Evolutionary conservation across 2,113 vertebrate genomes (phyloP).

Genomic region (Motacilla alba): DNA sequence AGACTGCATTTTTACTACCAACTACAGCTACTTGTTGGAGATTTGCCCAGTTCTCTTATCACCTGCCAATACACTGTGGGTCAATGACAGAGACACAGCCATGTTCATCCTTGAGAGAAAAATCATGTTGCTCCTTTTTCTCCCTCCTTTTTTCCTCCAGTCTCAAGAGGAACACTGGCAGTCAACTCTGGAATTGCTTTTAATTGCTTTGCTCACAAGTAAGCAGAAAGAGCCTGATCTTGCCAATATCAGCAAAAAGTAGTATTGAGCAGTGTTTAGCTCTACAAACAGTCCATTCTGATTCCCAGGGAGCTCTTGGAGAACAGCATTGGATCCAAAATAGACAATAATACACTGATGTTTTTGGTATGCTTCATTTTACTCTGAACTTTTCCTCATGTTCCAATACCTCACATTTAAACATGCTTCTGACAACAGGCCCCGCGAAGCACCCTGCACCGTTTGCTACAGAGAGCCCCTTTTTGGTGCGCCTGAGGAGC

Average conservation of each 20-base stretch:
- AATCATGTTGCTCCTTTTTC: neutral
- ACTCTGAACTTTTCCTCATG: neutral
- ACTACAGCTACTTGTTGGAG: slow-evolving; percentile 61
- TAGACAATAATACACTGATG: neutral
- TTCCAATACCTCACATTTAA: neutral
- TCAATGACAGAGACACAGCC: neutral
- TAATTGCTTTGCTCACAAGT: slow-evolving; percentile 18
- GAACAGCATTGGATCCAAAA: neutral
- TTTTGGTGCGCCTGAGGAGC: neutral
- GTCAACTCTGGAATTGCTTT: neutral
- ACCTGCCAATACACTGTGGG: slow-evolving; percentile 45
- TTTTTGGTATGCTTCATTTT: neutral
- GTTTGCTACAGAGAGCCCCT: neutral
- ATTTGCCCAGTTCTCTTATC: slow-evolving; percentile 60
- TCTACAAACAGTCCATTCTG: neutral
- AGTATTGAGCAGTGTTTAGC: neutral
- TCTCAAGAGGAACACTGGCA: neutral
- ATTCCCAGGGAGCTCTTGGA: slow-evolving; percentile 1
- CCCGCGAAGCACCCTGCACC: rapidly evolving
- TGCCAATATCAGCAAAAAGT: neutral
- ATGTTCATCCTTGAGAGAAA: neutral
- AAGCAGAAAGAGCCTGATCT: neutral
- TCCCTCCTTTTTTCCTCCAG: neutral
- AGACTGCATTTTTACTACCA: slow-evolving; percentile 63
- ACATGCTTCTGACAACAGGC: neutral